phyloP scores from a whole-genome alignment of 2,113 vertebrate species.

The Gambusia holbrooki region DNA sequence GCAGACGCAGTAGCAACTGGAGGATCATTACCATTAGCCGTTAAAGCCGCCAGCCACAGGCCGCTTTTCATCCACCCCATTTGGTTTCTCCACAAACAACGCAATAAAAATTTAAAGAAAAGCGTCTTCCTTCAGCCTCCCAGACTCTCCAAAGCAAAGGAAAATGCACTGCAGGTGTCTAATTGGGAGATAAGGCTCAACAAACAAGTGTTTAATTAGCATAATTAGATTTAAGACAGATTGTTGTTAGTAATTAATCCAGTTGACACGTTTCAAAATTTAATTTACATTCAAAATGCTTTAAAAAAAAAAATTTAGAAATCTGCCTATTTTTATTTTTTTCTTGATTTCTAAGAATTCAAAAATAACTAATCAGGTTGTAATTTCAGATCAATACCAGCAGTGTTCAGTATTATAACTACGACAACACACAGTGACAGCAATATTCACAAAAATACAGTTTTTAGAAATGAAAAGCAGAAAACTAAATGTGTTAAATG shows the following conservation, averaged over 20 bases:
- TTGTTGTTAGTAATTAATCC: neutral
- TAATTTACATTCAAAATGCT: neutral
- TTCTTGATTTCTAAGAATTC: neutral
- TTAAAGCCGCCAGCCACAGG: slow-evolving; percentile 52
- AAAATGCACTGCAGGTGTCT: too few relatives aligned
- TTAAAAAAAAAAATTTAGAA: neutral
- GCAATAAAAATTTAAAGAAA: neutral
- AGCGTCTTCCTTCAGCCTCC: neutral
- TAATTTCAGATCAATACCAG: neutral
- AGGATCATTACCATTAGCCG: slow-evolving; percentile 71
- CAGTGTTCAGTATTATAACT: too few relatives aligned
- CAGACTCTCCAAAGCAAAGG: neutral
- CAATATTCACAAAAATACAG: too few relatives aligned
- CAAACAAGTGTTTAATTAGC: neutral
- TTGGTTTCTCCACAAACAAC: slow-evolving; percentile 2
- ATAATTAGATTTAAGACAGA: neutral
- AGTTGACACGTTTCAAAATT: neutral
- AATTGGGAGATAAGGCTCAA: neutral
- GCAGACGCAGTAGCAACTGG: slow-evolving; percentile 61
- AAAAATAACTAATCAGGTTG: neutral
- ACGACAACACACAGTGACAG: too few relatives aligned
- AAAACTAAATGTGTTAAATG: too few relatives aligned
- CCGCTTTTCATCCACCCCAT: slow-evolving; percentile 29
- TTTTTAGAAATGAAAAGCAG: too few relatives aligned
- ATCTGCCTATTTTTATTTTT: neutral